Conservation (phyloP, 2,797 vertebrate species). For the Australoheros facetus region DNA sequence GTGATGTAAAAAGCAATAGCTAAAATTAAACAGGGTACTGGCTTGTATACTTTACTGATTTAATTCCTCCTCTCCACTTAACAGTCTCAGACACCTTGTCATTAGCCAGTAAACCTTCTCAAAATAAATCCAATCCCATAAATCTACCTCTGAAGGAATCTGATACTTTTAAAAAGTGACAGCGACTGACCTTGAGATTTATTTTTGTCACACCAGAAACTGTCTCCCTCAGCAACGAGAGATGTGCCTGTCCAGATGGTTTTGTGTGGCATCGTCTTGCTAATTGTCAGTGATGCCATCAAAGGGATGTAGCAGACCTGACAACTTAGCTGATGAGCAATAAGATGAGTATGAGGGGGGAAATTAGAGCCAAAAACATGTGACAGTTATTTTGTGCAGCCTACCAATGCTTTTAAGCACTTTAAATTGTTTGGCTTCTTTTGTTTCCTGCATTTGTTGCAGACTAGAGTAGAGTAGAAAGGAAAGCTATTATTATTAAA, state of each 20-base stretch:
- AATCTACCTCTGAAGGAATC: slow-evolving; percentile 75
- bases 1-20: slow-evolving; percentile 8
- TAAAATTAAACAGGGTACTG: slow-evolving; percentile 1
- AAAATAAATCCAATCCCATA: slow-evolving; percentile 77
- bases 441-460: slow-evolving; percentile 56
- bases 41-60: slow-evolving; percentile 47
- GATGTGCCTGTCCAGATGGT: slow-evolving; percentile 85
- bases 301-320: slow-evolving; percentile 84
- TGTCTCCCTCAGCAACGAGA: slow-evolving; percentile 81
- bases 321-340: slow-evolving; percentile 85
- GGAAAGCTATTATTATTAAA: slow-evolving; percentile 44
- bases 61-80: slow-evolving; percentile 61
- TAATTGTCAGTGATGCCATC: slow-evolving; percentile 89
- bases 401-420: slow-evolving; percentile 71
- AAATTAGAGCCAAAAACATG: slow-evolving; percentile 74
- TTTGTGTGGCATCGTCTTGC: slow-evolving; percentile 85
- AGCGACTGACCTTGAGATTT: slow-evolving; percentile 85
- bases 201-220: slow-evolving; percentile 83
- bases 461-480: slow-evolving; percentile 28
- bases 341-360: slow-evolving; percentile 74
- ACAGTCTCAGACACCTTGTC: slow-evolving; percentile 56
- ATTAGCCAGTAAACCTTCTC: slow-evolving; percentile 74
- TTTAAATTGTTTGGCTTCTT: slow-evolving; percentile 50
- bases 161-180: slow-evolving; percentile 81
- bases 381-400: slow-evolving; percentile 70